Evolutionary conservation across 2,888 invertebrate genomes (phyloP).

Genomic region (Ennomos fuscantarius): DNA sequence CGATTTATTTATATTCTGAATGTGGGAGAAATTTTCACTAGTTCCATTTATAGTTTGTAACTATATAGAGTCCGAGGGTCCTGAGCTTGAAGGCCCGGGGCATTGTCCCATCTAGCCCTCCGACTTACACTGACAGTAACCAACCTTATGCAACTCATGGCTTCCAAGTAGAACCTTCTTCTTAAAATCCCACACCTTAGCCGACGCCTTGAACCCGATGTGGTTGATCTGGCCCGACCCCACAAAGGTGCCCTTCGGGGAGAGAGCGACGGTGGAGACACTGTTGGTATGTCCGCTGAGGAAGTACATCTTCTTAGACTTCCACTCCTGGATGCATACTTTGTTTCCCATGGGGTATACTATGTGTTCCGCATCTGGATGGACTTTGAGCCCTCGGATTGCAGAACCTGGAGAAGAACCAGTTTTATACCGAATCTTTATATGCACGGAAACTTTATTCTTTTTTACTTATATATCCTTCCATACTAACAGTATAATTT

Average conservation of each 20-base stretch:
- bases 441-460: too few relatives aligned
- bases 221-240: constrained; percentile 97
- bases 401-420: constrained; percentile 59
- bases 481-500: too few relatives aligned
- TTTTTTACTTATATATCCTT: too few relatives aligned
- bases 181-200: constrained; percentile 95
- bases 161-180: constrained; percentile 86
- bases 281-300: constrained; percentile 92
- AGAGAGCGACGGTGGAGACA: constrained; percentile 91
- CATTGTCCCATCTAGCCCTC: too few relatives aligned
- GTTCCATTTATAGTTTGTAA: too few relatives aligned
- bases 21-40: too few relatives aligned
- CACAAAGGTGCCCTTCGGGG: constrained; percentile 89
- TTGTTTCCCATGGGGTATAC: constrained; percentile 93
- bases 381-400: constrained; percentile 87
- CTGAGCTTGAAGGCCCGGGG: too few relatives aligned
- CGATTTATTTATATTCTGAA: too few relatives aligned
- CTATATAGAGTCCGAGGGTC: too few relatives aligned
- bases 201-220: constrained; percentile 94
- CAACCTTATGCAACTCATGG: constrained; percentile 93
- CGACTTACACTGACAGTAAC: too few relatives aligned
- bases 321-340: constrained; percentile 89
- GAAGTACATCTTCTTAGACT: constrained; percentile 89
- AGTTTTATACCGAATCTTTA: too few relatives aligned
- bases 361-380: constrained; percentile 89